Evolutionary conservation across 2,888 invertebrate genomes (phyloP).

Genomic region (Muschampia plurimacula): DNA sequence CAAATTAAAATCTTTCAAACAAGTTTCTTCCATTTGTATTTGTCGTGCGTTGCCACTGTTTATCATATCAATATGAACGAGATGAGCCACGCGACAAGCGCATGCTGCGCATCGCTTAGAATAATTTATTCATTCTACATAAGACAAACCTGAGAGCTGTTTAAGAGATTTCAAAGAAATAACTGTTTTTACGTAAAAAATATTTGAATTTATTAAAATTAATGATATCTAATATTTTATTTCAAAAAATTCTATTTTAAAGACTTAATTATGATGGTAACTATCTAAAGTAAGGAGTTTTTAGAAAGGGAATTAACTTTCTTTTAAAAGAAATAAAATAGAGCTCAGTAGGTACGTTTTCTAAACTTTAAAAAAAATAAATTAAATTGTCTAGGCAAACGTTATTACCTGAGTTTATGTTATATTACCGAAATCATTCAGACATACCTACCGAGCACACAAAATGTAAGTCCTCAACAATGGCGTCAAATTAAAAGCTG

Average conservation of each 20-base stretch:
- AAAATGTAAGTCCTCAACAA: conserved; percentile 5
- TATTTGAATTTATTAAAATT: too few species aligned
- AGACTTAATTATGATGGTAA: too few species aligned
- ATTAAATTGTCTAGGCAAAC: too few species aligned
- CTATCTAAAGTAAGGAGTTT: too few species aligned
- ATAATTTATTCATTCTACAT: neutral
- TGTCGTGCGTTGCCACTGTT: conserved; percentile 28
- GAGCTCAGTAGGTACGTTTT: too few species aligned
- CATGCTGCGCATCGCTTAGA: neutral
- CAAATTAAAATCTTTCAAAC: conserved; percentile 12
- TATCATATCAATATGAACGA: conserved; percentile 49
- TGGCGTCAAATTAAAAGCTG: conserved; percentile 14
- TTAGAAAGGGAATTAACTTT: too few species aligned
- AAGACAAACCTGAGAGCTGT: neutral
- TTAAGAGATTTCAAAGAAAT: neutral
- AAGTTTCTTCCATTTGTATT: conserved; percentile 40
- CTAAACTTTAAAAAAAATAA: too few species aligned
- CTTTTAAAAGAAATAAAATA: too few species aligned
- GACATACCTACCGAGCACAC: neutral
- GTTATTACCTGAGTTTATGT: too few species aligned
- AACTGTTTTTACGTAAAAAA: too few species aligned
- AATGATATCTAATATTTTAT: too few species aligned
- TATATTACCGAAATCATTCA: neutral
- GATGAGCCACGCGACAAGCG: conserved; percentile 19
- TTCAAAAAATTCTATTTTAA: too few species aligned